Conservation (phyloP, 2,113 vertebrate genomes). For the Piprites chloris region DNA sequence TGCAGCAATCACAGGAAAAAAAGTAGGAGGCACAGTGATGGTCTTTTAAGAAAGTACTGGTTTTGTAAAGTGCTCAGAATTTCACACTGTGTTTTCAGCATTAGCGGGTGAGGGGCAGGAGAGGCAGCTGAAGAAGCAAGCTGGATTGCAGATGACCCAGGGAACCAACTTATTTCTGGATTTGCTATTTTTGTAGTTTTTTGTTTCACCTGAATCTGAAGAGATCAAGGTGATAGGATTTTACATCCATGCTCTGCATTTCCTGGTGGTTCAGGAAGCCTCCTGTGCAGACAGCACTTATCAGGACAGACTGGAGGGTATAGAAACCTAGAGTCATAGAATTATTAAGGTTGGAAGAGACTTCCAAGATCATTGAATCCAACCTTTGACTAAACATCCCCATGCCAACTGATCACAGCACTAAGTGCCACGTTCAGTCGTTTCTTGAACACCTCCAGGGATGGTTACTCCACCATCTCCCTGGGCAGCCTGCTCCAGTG, state of each 20-base stretch:
- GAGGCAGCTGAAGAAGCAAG: not conserved
- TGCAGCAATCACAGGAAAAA: not conserved
- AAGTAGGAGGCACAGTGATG: not conserved
- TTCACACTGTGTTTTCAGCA: not conserved
- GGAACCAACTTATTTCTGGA: not conserved
- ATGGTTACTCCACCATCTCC: not conserved
- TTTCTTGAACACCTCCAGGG: not conserved
- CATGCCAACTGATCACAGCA: not conserved
- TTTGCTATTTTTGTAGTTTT: not conserved
- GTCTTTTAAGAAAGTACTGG: not conserved
- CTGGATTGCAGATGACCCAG: not conserved
- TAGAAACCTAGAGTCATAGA: not conserved
- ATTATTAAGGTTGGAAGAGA: not conserved
- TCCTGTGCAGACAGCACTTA: not conserved
- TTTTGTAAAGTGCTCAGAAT: not conserved
- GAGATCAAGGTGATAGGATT: not conserved
- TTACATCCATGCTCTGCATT: not conserved
- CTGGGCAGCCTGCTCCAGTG: not conserved
- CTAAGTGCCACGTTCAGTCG: fast-evolving
- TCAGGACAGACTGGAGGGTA: not conserved
- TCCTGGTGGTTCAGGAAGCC: not conserved
- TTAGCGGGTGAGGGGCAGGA: not conserved
- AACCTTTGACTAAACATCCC: not conserved
- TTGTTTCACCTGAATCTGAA: not conserved
- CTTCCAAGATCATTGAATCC: not conserved